Evolutionary conservation across 2,888 invertebrate genomes (phyloP), one percentile per base, ranked within the genome.

Genomic region (Sesia apiformis): DNA sequence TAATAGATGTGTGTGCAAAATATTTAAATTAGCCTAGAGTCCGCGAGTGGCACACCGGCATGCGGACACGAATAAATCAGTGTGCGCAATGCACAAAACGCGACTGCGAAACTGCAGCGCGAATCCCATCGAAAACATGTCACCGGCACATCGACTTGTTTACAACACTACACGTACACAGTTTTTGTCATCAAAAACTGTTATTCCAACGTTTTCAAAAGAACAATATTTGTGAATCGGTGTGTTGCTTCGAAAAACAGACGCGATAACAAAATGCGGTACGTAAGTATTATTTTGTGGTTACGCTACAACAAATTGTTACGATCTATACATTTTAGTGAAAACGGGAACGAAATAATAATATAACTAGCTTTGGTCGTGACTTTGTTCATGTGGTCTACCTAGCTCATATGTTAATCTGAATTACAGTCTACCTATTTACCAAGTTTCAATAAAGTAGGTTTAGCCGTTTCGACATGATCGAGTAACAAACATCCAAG

Each of bases 41-140:
- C 8, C 43, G 8, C 43, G 43, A 43, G 6, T 43, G 7, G 8
- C 6, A 3, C 55, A 57, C 54, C 56, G 60, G 57, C 60, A 61
- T 56, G 60, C 59, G 57, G 55, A 53, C 52, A 39, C 7, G 7
- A n/a, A 43, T 46, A 46, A 8, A 46, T 46, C 8, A 23, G 46
- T 8, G 23, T 46, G 46, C 46, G 46, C 46, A 46, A 46, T 46
- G n/a, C 46, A 46, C 46, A 46, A 46, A 41, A 41, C n/a, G 23
- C 46, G n/a, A 23, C 46, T 8, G 23, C 46, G 46, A 41, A 46
- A 46, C 46, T 46, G 46, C 7, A 7, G 23, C 46, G 46, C 8
- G n/a, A 61, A 62, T 63, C 63, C 67, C 69, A 74, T 76, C 72
- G 74, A 72, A 70, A 73, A 74, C 75, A 65, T 74, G 78, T 77